Evolutionary conservation across 2,113 vertebrate species (phyloP), one percentile per base, ranked within the genome.

Genomic region (Notothenia rossii): DNA sequence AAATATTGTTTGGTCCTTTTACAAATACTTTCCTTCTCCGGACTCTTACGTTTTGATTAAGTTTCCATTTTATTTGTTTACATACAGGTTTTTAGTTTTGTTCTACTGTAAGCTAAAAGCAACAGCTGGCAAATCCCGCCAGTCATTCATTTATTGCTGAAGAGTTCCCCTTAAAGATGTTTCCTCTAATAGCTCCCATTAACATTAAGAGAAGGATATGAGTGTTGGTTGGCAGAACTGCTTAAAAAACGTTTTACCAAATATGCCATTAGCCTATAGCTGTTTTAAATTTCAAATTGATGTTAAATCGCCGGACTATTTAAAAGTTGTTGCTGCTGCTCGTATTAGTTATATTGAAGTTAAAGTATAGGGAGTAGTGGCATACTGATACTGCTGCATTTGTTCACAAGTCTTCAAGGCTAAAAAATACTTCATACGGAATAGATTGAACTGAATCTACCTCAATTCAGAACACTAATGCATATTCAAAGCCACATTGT

Each of bases 401-500:
- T 33, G 3, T 36, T 13, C 36, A 68, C 55, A 20, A 43, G 36
- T 58, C 50, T 46, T 71, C 5, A 55, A 55, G 66, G 25, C 20
- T 71, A 18, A 63, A 13, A 68, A 54, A 54, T 7, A 18, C 43
- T 64, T 60, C 15, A 20, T 68, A 20, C 36, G 13, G 67, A 49
- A 71, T 33, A 15, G 17, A 33, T 33, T 75, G 40, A n/a, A 46
- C 45, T 6, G 29, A 64, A 51, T 69, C 56, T 48, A 20, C n/a
- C 2, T 48, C 49, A 75, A 51, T 50, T 64, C 45, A 50, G 43
- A 66, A 29, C 59, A 51, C 53, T 50, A 33, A 7, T 58, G 33
- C 51, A 63, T 73, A 58, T 66, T 62, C 43, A 73, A 45, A 36
- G 20, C 20, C 25, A 56, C n/a, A 49, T 49, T 70, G 7, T 78